Base-by-base conservation (phyloP, 2,888 invertebrate species). In the Coenonympha glycerion region DNA sequence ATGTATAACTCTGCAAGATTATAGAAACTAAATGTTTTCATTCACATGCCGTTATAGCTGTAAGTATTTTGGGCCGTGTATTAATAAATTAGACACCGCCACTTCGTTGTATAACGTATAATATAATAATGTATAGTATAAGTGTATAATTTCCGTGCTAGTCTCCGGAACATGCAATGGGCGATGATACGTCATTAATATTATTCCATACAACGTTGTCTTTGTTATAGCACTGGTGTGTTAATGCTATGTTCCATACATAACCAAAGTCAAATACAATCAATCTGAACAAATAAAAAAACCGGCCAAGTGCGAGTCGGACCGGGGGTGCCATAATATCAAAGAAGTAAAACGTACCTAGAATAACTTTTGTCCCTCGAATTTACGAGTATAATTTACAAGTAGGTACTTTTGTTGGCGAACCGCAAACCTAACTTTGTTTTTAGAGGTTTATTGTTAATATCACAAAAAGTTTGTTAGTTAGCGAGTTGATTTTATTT, bases 101-200 rank as follows among this genome's bases (percentile, higher is more conserved):
- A 15, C 41, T 28, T 19, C 24, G 22, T 18, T 34, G 34, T 34
- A 34, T 45, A 34, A 18, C 34, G 34, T 39, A 24, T 24, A 39
- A 31, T 31, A 31, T 31, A 8, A 31, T 31, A 8, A 18, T 45
- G 34, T 39, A 24, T 24, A 39, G 16, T 31, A 31, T 31, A 39
- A 39, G 24, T 18, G 34, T 45, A 45, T 45, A 24, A 34, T 45
- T 15, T 33, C 45, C 34, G 34, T 22, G 26, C 34, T 45, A 36
- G 45, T 18, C 44, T 44, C 48, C 30, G 37, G 40, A 36, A 61
- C 58, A 59, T 50, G 52, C 34, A 53, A 58, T 51, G 58, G 60
- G 55, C 56, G 62, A 45, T 56, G 61, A 52, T 60, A 56, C 53
- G 53, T 63, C 61, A 62, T 65, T 64, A 61, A 61, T 60, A 63